These are phyloP conservation scores for Lycodopsis pacificus DNA, from an alignment of 2,797 vertebrate genomes.

Conservation along the genomic window DNA sequence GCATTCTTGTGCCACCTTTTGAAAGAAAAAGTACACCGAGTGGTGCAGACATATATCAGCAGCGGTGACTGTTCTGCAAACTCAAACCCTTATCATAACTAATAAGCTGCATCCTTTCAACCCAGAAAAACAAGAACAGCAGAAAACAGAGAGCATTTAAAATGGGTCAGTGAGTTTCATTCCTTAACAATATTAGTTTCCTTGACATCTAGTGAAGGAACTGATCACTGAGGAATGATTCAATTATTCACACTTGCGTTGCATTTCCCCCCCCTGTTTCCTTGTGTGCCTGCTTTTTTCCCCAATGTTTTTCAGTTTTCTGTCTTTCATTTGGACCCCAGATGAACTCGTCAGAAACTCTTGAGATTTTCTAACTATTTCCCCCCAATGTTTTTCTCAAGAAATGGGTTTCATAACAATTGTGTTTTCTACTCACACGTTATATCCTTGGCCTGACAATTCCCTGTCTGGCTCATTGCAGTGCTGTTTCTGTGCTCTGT, in stretches of 20 bases:
- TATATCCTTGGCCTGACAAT: constrained; percentile 34
- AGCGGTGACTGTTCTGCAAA: constrained; percentile 8
- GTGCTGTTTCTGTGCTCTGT: constrained; percentile 36
- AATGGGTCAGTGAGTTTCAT: constrained; percentile 53
- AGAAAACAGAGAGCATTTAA: constrained; percentile 35
- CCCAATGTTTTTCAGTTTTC: constrained; percentile 44
- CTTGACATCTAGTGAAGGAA: constrained; percentile 26
- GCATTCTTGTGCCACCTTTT: constrained; percentile 14
- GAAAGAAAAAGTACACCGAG: background rate
- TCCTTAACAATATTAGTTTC: constrained; percentile 31
- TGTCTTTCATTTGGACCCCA: constrained; percentile 43
- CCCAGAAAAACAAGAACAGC: constrained; percentile 12
- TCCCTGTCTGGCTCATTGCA: constrained; percentile 39
- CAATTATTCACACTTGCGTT: constrained; percentile 59
- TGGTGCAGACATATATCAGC: constrained; percentile 22
- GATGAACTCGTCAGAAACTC: constrained; percentile 42
- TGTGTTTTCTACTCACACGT: constrained; percentile 45
- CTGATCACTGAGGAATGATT: constrained; percentile 46
- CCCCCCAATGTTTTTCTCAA: constrained; percentile 22
- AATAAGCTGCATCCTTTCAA: constrained; percentile 24
- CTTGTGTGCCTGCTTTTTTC: constrained; percentile 10
- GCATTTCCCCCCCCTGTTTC: constrained; percentile 1
- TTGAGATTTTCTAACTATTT: constrained; percentile 20
- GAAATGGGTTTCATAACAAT: constrained; percentile 58
- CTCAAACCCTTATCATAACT: background rate